Conservation (phyloP, 2,113 vertebrate species). For the Cynocephalus volans region DNA sequence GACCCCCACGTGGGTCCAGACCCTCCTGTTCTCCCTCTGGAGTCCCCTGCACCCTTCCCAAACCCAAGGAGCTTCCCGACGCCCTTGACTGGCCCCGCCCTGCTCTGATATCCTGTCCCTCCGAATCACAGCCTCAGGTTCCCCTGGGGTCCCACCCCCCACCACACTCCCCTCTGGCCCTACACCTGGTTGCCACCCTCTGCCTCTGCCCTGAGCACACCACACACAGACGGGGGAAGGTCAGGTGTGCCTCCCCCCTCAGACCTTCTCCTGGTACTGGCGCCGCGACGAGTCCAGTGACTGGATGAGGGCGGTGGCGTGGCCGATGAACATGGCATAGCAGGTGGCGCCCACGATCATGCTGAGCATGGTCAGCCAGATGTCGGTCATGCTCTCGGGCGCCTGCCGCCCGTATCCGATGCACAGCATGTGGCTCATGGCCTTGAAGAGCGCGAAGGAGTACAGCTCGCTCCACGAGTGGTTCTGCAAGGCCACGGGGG, state of each 20-base stretch:
- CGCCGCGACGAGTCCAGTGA: constrained; percentile 96
- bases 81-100: background rate
- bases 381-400: constrained; percentile 98
- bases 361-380: constrained; percentile 99
- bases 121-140: background rate
- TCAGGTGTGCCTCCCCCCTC: constrained; percentile 8
- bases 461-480: constrained; percentile 98
- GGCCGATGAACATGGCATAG: constrained; percentile 98
- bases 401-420: constrained; percentile 98
- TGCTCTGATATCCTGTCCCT: background rate
- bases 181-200: background rate
- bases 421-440: constrained; percentile 99
- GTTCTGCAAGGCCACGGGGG: constrained; percentile 90
- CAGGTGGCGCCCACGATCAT: constrained; percentile 99
- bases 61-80: background rate
- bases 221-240: too few species aligned
- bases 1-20: background rate
- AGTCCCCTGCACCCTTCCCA: too few species aligned
- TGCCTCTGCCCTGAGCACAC: background rate
- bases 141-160: background rate
- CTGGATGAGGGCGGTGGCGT: constrained; percentile 96
- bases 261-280: constrained; percentile 97
- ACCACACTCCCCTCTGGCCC: too few species aligned
- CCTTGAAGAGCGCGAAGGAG: constrained; percentile 98
- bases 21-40: background rate